Evolutionary conservation across 1,140 invertebrate species (phyloP), one percentile per base, ranked within the genome.

Genomic region (Leptinotarsa defecta): DNA sequence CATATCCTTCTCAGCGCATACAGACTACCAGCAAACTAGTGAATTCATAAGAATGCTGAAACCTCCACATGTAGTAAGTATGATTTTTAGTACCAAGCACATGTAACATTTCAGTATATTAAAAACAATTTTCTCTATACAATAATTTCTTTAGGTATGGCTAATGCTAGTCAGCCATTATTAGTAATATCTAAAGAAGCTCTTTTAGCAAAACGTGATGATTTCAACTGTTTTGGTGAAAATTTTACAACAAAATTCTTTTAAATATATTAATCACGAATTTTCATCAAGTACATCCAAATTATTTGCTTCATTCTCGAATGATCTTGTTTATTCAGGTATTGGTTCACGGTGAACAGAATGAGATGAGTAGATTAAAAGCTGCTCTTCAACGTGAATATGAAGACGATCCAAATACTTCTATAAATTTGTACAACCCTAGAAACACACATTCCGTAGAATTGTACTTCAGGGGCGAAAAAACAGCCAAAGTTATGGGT

Each of bases 1-100:
- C 84, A 99, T 99, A 80, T 99, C 97, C 0, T 99, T 99, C 86
- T 99, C 98, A 0, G 98, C 98, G 1, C 98, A 99, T 84, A 99
- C 98, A 0, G 98, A 99, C 87, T 99, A 99, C 86, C 94, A 98
- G 84, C 98, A 99, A 88, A 99, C 98, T 0, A 97, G 95, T 24
- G 97, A 99, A 87, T 99, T 99, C 83, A 95, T 99, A 76, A 90
- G 96, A 48, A 91, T 94, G 52, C 87, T 99, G 17, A 97, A 96
- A 84, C 98, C 98, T 19, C 93, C 96, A 0, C 97, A 99, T 88
- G 95, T 99, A 67, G 95, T 95, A 86, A 87, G 89, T 81, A 43
- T 43, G 34, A 43, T 43, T 43, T 43, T 43, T 43, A 43, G 8
- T 43, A 43, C 8, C 34, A 3, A 43, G 8, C 8, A 11, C 34